Percentiles rank a stretch among this genome's conserved stretches.
Evolutionary conservation across 2,888 invertebrate genomes (phyloP).

Genomic region (Lasioglossum pauxillum): DNA sequence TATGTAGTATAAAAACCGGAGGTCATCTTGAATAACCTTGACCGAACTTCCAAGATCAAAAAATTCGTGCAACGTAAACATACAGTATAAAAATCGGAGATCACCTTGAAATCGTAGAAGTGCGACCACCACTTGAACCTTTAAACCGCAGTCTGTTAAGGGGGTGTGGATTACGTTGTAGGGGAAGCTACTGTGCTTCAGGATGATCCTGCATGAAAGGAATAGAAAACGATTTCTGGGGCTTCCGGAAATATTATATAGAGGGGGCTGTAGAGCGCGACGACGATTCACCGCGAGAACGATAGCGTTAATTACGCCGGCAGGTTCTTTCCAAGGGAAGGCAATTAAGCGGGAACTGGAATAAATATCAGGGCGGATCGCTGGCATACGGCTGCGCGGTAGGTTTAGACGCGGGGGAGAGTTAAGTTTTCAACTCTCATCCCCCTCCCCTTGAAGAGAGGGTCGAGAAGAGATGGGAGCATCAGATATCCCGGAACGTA

Average conservation of each 20-base stretch:
- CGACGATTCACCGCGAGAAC: conserved; percentile 59
- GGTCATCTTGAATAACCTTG: too few relatives aligned
- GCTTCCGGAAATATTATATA: conserved; percentile 40
- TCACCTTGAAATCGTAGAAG: neutral
- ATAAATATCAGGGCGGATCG: conserved; percentile 77
- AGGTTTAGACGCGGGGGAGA: conserved; percentile 69
- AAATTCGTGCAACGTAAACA: too few relatives aligned
- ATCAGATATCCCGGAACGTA: conserved; percentile 80
- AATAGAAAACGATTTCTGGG: neutral
- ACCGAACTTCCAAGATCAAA: too few relatives aligned
- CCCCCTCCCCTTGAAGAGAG: neutral
- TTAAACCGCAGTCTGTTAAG: neutral
- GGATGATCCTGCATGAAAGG: neutral
- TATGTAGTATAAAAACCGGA: too few relatives aligned
- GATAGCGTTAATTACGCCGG: conserved; percentile 78
- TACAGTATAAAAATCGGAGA: too few relatives aligned
- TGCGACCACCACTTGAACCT: neutral
- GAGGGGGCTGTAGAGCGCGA: conserved; percentile 33
- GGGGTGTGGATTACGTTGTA: neutral
- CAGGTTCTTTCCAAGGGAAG: conserved; percentile 74
- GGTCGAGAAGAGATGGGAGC: conserved; percentile 70
- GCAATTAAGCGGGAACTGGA: conserved; percentile 79
- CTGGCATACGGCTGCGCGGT: conserved; percentile 57
- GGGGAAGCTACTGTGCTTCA: neutral
- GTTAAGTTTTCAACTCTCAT: conserved; percentile 77